Base-by-base conservation (phyloP, 2,797 vertebrate genomes). In the Eulemur rubriventer region DNA sequence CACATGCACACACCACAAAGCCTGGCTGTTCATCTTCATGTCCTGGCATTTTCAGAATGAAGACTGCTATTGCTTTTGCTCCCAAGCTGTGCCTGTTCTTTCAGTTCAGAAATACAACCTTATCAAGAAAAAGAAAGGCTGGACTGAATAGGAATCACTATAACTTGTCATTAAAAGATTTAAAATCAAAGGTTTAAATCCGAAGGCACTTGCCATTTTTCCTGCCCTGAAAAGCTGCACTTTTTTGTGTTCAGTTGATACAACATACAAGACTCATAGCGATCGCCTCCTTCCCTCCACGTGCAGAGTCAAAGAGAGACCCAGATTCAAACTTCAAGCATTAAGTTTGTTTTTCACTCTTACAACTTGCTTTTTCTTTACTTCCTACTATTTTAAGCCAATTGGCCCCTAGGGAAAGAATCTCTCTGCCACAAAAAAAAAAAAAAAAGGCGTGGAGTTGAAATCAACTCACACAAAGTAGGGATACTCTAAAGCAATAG, bases 251-350 rank as follows among this genome's bases (percentile, higher is more conserved):
- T 26, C 16, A 8, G 17, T 8, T 14, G 28, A 76, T 28, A 43
- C 33, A 14, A 48, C 2, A 30, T 1, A 2, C 35, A 6, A 41
- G 43, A 35, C 9, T 2, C 61, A 12, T 7, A 0, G 30, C 4
- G 2, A 26, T 24, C 4, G 6, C 7, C 79, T 50, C 28, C 59
- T 4, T 24, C 24, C 30, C 11, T 38, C 43, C 35, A n/a, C 18
- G 12, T n/a, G 17, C 0, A 11, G 9, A 57, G 35, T n/a, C 89
- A 43, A 69, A 38, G 55, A 41, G 26, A 82, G 28, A 24, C 57
- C 41, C 20, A 16, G 26, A 38, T 11, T 48, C 70, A 69, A 61
- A 70, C 38, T 1, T 11, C 63, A 48, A 80, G 16, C 52, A 24
- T 69, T 55, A 50, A 38, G 20, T 72, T 73, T 80, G 63, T 20